These are phyloP conservation scores for Neomicropteryx cornuta DNA, from an alignment of 1,140 invertebrate genomes.

Conservation along the genomic window DNA sequence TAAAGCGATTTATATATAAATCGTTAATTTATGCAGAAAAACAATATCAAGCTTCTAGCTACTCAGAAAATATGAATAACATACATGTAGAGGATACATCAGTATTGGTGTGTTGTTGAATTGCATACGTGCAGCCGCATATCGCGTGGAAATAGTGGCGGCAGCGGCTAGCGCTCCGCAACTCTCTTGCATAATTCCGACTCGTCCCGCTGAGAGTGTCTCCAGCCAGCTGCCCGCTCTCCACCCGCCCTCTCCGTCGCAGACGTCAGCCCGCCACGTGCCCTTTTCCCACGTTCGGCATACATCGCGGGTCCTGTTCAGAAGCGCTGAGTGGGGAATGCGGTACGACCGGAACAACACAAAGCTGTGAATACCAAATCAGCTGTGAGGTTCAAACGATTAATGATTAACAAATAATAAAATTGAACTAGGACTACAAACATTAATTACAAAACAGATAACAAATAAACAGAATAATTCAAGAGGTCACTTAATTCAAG, in stretches of 20 bases:
- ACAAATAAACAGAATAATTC: too few relatives aligned
- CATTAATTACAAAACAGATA: too few relatives aligned
- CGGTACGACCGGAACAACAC: slow-evolving; percentile 77
- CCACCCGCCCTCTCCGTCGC: slow-evolving; percentile 67
- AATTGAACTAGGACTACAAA: too few relatives aligned
- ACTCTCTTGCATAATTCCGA: slow-evolving; percentile 62
- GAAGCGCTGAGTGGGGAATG: slow-evolving; percentile 68
- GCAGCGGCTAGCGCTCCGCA: slow-evolving; percentile 58
- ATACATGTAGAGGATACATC: slow-evolving; percentile 80
- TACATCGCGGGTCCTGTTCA: slow-evolving; percentile 84
- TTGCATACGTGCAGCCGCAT: slow-evolving; percentile 81
- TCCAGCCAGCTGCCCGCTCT: slow-evolving; percentile 73
- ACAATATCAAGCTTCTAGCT: slow-evolving; percentile 2
- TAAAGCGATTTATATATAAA: slow-evolving; percentile 5
- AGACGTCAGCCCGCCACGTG: slow-evolving; percentile 80
- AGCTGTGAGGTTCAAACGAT: not conserved
- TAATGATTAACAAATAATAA: not conserved
- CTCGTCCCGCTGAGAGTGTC: slow-evolving; percentile 72
- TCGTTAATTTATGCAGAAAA: slow-evolving; percentile 22
- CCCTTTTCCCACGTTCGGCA: too few relatives aligned
- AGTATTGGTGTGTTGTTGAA: slow-evolving; percentile 83
- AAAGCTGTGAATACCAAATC: slow-evolving; percentile 50
- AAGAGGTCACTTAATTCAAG: too few relatives aligned
- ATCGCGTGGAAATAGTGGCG: slow-evolving; percentile 77
- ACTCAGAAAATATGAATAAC: slow-evolving; percentile 5